These are phyloP conservation scores for Clupea harengus DNA, from an alignment of 2,113 vertebrate species.

Conservation along the genomic window DNA sequence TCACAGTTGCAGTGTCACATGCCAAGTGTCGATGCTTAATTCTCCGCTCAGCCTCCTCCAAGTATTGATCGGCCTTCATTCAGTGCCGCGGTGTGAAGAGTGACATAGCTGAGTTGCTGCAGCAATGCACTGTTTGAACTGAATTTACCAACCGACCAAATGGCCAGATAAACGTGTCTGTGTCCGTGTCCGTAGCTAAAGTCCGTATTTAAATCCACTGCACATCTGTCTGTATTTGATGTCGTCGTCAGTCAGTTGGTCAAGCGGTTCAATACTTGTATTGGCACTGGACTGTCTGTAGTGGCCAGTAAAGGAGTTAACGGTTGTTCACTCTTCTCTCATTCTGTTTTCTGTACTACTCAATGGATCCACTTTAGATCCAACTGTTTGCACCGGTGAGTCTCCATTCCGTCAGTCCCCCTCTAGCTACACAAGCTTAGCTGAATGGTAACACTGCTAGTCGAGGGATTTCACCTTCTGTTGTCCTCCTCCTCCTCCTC, in stretches of 20 bases:
- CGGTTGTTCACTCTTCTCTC: constrained; percentile 82
- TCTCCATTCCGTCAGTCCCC: constrained; percentile 74
- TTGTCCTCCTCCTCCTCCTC: constrained; percentile 9
- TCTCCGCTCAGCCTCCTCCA: neutral
- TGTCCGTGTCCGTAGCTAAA: neutral
- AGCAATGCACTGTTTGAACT: neutral
- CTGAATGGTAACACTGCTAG: constrained; percentile 25
- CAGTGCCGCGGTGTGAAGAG: neutral
- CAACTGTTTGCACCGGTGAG: constrained; percentile 99
- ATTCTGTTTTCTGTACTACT: constrained; percentile 83
- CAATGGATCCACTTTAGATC: constrained; percentile 98
- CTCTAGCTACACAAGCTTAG: neutral
- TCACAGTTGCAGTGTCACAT: neutral
- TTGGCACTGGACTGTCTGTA: neutral
- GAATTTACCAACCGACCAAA: neutral
- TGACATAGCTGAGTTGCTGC: neutral
- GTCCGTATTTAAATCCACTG: neutral
- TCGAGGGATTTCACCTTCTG: neutral
- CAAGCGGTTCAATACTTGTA: neutral
- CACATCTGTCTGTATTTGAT: neutral
- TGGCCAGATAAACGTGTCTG: neutral
- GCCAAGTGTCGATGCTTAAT: neutral
- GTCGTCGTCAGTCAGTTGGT: neutral
- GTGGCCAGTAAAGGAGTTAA: constrained; percentile 55
- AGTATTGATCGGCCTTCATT: neutral